These are phyloP conservation scores for Eurytoma californica DNA, from an alignment of 2,888 invertebrate species.

Conservation along the genomic window DNA sequence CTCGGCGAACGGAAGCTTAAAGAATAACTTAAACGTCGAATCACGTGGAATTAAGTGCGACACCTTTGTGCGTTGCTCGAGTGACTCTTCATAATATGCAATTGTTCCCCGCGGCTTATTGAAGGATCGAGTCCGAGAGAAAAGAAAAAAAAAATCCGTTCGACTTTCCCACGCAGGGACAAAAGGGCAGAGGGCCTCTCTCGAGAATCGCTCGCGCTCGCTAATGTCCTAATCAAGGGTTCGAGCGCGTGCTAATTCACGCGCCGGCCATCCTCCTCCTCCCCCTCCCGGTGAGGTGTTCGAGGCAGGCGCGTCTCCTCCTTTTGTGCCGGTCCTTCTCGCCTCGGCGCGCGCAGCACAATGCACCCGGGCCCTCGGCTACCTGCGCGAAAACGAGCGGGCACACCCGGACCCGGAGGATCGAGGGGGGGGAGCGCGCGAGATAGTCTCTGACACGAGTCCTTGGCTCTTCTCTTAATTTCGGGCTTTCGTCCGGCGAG, in stretches of 20 bases:
- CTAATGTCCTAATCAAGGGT: conserved; percentile 51
- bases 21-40: too few species aligned
- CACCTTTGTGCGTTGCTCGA: not conserved
- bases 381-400: conserved; percentile 17
- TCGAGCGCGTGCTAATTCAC: conserved; percentile 48
- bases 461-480: conserved; percentile 65
- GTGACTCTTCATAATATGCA: conserved; percentile 6
- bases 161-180: conserved; percentile 40
- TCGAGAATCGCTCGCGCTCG: not conserved
- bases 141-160: conserved; percentile 17
- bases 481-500: conserved; percentile 61
- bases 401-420: not conserved
- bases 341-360: conserved; percentile 12
- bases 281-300: not conserved
- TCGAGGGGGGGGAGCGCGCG: not conserved
- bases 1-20: too few species aligned
- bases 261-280: not conserved
- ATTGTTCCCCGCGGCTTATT: not conserved
- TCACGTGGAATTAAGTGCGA: not conserved
- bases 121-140: too few species aligned
- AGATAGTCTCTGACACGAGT: conserved; percentile 40
- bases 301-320: not conserved
- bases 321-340: conserved; percentile 12
- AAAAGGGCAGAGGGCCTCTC: not conserved
- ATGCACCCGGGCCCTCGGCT: conserved; percentile 31